Base-by-base conservation (phyloP, 2,888 invertebrate species). In the Aporophyla nigra region DNA sequence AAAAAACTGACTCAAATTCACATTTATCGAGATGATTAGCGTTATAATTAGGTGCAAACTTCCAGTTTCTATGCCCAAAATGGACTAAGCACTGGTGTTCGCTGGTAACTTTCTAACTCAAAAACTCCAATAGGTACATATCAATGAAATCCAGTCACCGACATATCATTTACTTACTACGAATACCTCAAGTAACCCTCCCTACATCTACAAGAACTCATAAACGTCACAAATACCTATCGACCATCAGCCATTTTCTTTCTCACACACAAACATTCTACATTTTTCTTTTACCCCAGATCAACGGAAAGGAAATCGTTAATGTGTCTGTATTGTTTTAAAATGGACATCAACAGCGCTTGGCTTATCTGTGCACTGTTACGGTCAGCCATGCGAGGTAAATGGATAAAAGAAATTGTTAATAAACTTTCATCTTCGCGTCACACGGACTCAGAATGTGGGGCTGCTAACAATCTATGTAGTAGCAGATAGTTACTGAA, bases 401-500 rank as follows among this genome's bases (percentile, higher is more conserved):
- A 83, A 83, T 82, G 82, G 85, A 82, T 82, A 83, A 82, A 83
- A 83, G 73, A 85, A 73, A 83, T 85, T 85, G 82, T 85, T 83
- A 74, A 74, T 83, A 83, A 85, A 83, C 85, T 83, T 83, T 83
- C 83, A 76, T 83, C 82, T 82, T 68, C 69, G 49, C 73, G 63
- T 82, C 49, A 43, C 66, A 21, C 62, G 51, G 59, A 33, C 62
- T 74, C 49, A 61, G 78, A 69, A 33, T 78, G 65, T 72, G 14
- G 72, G 53, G 43, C 53, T 58, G 49, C 12, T 63, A 40, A 65
- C 53, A n/a, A 54, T 78, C 67, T 82, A n/a, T 73, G n/a, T 46
- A 63, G 62, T 51, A 56, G 62, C 9, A 40, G 7, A 54, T 24
- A 4, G 3, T 80, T 63, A 56, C 40, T 63, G 21, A 56, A 80